phyloP scores from a whole-genome alignment of 2,888 invertebrate species.

The Malthinus seriepunctatus region DNA sequence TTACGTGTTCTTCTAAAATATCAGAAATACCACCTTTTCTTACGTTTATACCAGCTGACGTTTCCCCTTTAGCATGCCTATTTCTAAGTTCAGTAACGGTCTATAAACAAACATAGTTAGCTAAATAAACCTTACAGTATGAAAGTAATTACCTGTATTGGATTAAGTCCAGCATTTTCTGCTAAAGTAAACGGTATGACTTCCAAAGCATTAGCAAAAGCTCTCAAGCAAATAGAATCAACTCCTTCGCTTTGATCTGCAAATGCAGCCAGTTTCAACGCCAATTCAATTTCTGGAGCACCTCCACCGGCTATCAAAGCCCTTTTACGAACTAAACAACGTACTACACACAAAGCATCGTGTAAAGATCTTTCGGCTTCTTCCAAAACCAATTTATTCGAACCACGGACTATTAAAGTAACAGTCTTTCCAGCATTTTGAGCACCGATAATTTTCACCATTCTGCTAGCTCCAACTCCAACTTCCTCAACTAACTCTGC shows the following conservation, averaged over 20 bases:
- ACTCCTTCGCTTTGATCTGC: constrained; percentile 87
- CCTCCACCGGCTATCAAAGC: constrained; percentile 96
- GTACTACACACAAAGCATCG: constrained; percentile 87
- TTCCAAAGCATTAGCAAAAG: constrained; percentile 95
- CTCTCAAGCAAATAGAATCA: constrained; percentile 93
- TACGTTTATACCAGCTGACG: constrained; percentile 93
- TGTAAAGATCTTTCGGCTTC: constrained; percentile 82
- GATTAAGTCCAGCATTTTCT: constrained; percentile 72
- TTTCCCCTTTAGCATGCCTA: constrained; percentile 86
- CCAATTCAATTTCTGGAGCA: constrained; percentile 95
- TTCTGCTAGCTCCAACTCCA: constrained; percentile 79
- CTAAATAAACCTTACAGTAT: not conserved
- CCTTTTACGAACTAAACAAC: constrained; percentile 93
- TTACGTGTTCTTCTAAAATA: constrained; percentile 95
- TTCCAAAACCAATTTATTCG: constrained; percentile 80
- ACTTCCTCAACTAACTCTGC: constrained; percentile 96
- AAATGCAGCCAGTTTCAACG: constrained; percentile 78
- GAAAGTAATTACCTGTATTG: constrained; percentile 48
- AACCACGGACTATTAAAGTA: constrained; percentile 87
- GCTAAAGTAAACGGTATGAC: constrained; percentile 90
- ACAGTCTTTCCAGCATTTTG: constrained; percentile 88
- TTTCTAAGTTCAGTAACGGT: constrained; percentile 97
- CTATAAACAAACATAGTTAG: constrained; percentile 30
- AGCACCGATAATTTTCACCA: constrained; percentile 73
- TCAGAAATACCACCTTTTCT: constrained; percentile 95